Evolutionary conservation across 37 sponge, comb jelly and placozoan genomes (phyloP), one percentile per base, ranked within the genome.

Genomic region (Corticium candelabrum): DNA sequence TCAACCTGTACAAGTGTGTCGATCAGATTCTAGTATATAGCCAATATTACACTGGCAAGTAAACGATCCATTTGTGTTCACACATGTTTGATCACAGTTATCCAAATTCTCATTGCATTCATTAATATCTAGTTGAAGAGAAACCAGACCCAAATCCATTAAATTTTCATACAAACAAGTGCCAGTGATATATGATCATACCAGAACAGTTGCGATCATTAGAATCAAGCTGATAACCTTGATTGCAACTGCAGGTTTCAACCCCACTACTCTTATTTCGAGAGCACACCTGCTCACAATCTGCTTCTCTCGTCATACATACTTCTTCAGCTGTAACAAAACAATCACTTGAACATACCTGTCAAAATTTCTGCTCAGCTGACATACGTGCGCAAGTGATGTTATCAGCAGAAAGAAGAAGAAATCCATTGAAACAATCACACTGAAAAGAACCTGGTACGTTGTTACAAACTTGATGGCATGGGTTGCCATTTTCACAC

Each of bases 381-480:
- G 41, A 39, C 41, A 39, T 78, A 86, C 87, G 79, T 73, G 38
- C 30, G 41, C 87, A 86, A n/a, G 79, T 86, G 3, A 27, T 70
- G 34, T 56, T 71, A 73, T 86, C 87, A 4, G n/a, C n/a, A n/a
- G 35, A 30, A 2, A 37, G 11, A 39, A 86, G 41, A 1, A 56
- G 70, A 71, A 78, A 86, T 34, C 83, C 87, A 21, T 39, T 34
- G 0, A 3, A 4, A 40, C 88, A 84, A n/a, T 34, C 62, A 40
- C 83, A 87, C 0, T 1, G 2, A 41, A 40, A 83, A 0, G n/a
- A n/a, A n/a, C n/a, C n/a, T n/a, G n/a, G n/a, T n/a, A n/a, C n/a
- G n/a, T n/a, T n/a, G n/a, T n/a, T n/a, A n/a, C n/a, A n/a, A n/a
- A n/a, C n/a, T n/a, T n/a, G n/a, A n/a, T n/a, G n/a, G n/a, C n/a